These are phyloP conservation scores for Brachyrhaphis roseni DNA, from an alignment of 2,797 vertebrate species.

Conservation along the genomic window DNA sequence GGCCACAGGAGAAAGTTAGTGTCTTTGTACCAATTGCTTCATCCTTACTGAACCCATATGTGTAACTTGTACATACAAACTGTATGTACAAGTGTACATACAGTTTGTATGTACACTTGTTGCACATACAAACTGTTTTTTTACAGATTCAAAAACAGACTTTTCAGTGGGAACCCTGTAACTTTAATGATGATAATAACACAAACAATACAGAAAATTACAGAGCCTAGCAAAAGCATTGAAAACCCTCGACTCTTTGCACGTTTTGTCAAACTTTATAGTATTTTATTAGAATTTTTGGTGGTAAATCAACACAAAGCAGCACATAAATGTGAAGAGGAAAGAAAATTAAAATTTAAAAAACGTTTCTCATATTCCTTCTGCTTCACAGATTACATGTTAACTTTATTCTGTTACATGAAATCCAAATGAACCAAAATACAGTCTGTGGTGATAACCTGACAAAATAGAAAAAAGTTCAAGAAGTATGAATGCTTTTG, in stretches of 20 bases:
- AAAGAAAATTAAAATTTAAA: neutral
- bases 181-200: constrained; percentile 19
- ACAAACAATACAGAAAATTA: neutral
- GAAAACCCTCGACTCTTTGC: neutral
- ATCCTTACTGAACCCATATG: neutral
- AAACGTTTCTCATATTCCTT: neutral
- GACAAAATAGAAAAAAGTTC: neutral
- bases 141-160: neutral
- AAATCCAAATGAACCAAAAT: neutral
- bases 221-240: neutral
- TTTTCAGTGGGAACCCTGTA: constrained; percentile 42
- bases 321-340: neutral
- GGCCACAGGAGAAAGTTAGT: neutral
- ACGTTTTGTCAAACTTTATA: neutral
- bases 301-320: neutral
- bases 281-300: neutral
- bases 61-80: neutral
- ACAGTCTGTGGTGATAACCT: neutral
- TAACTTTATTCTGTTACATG: neutral
- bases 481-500: neutral
- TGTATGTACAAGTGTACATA: too few species aligned
- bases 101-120: neutral
- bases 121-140: neutral
- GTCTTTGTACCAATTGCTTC: neutral
- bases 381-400: neutral